Conservation (phyloP, 2,113 vertebrate species). For the Copsychus sechellarum region DNA sequence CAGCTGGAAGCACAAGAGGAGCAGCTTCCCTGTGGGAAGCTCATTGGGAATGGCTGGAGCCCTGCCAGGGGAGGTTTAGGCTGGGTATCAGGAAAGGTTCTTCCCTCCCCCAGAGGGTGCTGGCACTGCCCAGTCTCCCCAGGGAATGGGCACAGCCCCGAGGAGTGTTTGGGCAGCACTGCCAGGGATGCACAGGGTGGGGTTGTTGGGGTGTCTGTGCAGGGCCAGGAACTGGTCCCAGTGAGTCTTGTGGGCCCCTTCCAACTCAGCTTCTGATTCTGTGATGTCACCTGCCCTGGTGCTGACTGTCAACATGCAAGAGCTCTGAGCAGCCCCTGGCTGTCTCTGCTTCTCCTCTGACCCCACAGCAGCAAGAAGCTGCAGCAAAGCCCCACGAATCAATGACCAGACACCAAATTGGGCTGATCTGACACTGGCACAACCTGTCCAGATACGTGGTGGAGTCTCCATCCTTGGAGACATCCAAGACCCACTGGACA, state of each 20-base stretch:
- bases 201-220: neutral
- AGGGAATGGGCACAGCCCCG: accelerated
- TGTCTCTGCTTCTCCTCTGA: neutral
- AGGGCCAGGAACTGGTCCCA: neutral
- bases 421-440: neutral
- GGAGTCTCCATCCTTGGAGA: neutral
- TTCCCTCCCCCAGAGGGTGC: neutral
- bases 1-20: neutral
- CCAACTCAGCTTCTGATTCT: neutral
- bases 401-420: neutral
- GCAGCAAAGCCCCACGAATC: accelerated
- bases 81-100: accelerated
- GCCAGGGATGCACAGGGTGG: neutral
- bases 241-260: neutral
- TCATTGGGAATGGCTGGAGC: neutral
- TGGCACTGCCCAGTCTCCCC: neutral
- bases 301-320: accelerated
- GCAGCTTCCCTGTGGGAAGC: neutral
- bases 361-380: neutral
- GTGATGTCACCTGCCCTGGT: neutral
- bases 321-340: neutral
- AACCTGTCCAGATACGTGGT: neutral
- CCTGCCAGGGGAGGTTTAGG: accelerated
- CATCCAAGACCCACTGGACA: neutral
- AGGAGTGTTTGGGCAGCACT: accelerated